Conservation (phyloP, 2,113 vertebrate genomes). For the Pelmatolapia mariae region DNA sequence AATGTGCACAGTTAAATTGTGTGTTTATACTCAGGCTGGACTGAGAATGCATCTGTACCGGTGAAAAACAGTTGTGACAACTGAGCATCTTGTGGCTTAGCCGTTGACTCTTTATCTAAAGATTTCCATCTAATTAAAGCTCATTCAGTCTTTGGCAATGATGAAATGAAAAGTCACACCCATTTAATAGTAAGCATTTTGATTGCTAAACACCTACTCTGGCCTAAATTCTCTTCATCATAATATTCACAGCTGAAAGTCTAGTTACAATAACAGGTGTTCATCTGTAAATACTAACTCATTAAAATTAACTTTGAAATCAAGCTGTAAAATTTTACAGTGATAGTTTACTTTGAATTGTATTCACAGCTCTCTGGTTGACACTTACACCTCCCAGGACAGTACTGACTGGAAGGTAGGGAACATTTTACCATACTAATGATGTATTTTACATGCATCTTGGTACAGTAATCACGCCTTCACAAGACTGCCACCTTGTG, state of each 20-base stretch:
- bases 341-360: background rate
- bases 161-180: background rate
- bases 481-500: background rate
- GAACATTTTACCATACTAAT: background rate
- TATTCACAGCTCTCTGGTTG: conserved; percentile 15
- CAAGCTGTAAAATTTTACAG: background rate
- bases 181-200: background rate
- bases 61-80: background rate
- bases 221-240: fast-evolving
- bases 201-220: background rate
- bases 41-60: fast-evolving
- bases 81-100: background rate
- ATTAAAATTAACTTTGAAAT: background rate
- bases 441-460: background rate
- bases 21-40: background rate
- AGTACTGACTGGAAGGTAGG: conserved; percentile 19
- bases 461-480: background rate
- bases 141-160: background rate
- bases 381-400: background rate
- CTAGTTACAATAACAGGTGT: background rate
- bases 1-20: fast-evolving
- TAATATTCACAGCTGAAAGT: background rate
- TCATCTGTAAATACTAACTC: background rate
- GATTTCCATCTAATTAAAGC: background rate
- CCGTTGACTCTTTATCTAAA: background rate